These are phyloP conservation scores for Lasioglossum baleicum DNA, from an alignment of 1,140 invertebrate species.

Conservation along the genomic window DNA sequence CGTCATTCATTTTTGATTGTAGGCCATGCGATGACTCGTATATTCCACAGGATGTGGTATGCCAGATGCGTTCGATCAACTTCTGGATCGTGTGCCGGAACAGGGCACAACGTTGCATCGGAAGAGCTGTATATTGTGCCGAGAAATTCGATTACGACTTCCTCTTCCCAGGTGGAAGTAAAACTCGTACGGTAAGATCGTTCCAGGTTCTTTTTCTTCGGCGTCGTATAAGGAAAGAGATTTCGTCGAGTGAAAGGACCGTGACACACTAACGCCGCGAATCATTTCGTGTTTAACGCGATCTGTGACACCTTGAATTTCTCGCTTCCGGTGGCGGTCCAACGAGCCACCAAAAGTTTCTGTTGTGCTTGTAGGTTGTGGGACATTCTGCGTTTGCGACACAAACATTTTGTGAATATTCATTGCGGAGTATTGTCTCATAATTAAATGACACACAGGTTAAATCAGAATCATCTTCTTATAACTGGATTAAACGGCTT, in stretches of 20 bases:
- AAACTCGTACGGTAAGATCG: not conserved
- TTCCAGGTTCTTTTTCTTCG: not conserved
- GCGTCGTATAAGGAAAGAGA: not conserved
- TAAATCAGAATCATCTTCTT: too few species aligned
- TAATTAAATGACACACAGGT: too few species aligned
- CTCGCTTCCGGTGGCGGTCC: not conserved
- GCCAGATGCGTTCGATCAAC: slow-evolving; percentile 52
- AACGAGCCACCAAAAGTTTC: too few species aligned
- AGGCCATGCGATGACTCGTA: slow-evolving; percentile 55
- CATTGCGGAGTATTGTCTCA: too few species aligned
- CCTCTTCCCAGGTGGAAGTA: not conserved
- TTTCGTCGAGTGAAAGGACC: not conserved
- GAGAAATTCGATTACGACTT: slow-evolving; percentile 27
- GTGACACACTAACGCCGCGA: too few species aligned
- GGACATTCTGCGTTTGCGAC: too few species aligned
- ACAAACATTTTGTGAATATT: too few species aligned
- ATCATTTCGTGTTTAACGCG: not conserved
- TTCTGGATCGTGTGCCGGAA: slow-evolving; percentile 40
- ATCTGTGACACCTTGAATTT: not conserved
- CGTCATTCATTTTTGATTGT: slow-evolving; percentile 50
- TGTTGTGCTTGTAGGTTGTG: too few species aligned
- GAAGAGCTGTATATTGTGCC: not conserved
- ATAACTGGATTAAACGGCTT: too few species aligned
- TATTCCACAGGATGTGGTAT: slow-evolving; percentile 46
- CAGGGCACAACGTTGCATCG: not conserved